These are phyloP conservation scores for Ceuthmochares aereus DNA, from an alignment of 2,113 vertebrate genomes.

Conservation along the genomic window DNA sequence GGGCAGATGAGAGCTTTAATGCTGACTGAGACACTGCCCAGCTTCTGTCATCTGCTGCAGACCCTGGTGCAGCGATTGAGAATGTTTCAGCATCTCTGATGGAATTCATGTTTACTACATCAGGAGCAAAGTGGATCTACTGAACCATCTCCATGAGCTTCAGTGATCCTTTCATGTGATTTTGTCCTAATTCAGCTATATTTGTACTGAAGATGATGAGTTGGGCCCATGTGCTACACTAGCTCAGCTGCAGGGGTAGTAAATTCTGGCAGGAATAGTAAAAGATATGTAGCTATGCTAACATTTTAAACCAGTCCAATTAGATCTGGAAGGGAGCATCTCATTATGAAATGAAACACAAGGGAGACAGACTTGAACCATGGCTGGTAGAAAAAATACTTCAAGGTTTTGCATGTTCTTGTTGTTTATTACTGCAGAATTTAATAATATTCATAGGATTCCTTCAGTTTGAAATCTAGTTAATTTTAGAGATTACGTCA, in stretches of 20 bases:
- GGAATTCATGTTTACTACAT: accelerated
- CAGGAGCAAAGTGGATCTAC: background rate
- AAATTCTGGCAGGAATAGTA: background rate
- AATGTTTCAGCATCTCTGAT: background rate
- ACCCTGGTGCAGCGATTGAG: background rate
- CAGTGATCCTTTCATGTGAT: background rate
- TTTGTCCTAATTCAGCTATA: background rate
- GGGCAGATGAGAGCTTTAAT: background rate
- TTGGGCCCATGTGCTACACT: background rate
- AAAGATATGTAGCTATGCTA: accelerated
- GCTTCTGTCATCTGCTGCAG: background rate
- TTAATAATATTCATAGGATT: slow-evolving; percentile 20
- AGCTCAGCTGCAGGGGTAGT: background rate
- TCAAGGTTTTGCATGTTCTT: background rate
- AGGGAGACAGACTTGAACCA: background rate
- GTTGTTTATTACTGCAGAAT: background rate
- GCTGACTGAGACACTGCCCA: background rate
- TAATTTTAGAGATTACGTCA: slow-evolving; percentile 21
- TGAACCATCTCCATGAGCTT: background rate
- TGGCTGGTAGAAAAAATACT: background rate
- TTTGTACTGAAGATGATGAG: background rate
- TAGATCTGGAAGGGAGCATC: background rate
- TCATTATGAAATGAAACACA: background rate
- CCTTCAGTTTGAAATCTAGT: background rate
- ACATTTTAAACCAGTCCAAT: background rate